phyloP scores from a whole-genome alignment of 2,113 vertebrate species.

The Microcebus tavaratra region DNA sequence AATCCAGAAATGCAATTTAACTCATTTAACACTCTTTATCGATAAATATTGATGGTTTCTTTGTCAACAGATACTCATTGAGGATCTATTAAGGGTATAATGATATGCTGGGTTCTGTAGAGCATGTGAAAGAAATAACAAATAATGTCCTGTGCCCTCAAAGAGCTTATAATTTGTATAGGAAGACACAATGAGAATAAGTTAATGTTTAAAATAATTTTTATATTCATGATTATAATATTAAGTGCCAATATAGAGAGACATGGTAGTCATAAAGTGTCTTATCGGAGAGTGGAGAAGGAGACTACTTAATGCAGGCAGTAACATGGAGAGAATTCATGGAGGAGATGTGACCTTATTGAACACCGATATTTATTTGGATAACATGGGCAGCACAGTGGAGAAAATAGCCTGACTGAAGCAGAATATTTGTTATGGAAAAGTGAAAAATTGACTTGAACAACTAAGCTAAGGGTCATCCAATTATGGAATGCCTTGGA shows the following conservation, averaged over 20 bases:
- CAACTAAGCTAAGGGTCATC: not conserved
- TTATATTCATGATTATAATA: not conserved
- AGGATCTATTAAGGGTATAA: not conserved
- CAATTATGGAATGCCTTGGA: not conserved
- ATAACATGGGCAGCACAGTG: not conserved
- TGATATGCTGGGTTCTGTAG: not conserved
- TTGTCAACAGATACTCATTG: not conserved
- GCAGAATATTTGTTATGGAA: not conserved
- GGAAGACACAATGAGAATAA: not conserved
- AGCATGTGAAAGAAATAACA: not conserved
- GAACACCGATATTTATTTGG: not conserved
- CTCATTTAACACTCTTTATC: not conserved
- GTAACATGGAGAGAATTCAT: not conserved
- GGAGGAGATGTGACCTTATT: not conserved
- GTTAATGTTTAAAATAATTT: not conserved
- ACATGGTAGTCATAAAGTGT: not conserved
- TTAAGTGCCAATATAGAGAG: not conserved
- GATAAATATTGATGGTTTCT: not conserved
- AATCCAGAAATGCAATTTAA: slow-evolving; percentile 1
- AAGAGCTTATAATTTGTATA: slow-evolving; percentile 5
- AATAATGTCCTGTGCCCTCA: not conserved
- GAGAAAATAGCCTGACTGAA: not conserved
- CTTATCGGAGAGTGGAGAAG: not conserved
- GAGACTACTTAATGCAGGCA: not conserved
- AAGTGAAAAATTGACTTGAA: not conserved